Base-by-base conservation (phyloP, 2,113 vertebrate species). In the Hoplias malabaricus region DNA sequence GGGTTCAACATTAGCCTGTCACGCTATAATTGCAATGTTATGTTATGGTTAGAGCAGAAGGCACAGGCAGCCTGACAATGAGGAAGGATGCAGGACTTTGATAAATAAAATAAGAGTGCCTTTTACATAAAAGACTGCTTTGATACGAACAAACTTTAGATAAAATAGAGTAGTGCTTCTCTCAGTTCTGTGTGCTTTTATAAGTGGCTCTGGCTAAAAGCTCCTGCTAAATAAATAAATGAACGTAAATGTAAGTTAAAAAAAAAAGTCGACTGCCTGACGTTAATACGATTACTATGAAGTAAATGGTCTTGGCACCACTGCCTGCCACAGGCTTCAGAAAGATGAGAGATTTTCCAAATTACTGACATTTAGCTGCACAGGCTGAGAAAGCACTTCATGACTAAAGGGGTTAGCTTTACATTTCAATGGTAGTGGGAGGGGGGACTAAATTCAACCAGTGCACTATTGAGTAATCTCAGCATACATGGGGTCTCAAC, bases 281-380 rank as follows among this genome's bases (percentile, higher is more conserved):
- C 36, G 70, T 75, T 38, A 69, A 70, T 65, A 40, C 23, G 12
- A 57, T 63, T 70, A 62, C 61, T 31, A 48, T 57, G 25, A 78
- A 75, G 53, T 74, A 74, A 79, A 57, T n/a, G 27, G 54, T 23
- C 34, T 54, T 59, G 23, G 3, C 33, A 68, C 54, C 23, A 25
- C 42, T 56, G 63, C n/a, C 27, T 61, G 43, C 76, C 53, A 77
- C 71, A 56, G 57, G 54, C 54, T 27, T 56, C 27, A 4, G 21
- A 42, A 38, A 66, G 21, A 56, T 61, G 59, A 53, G 59, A 23
- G 67, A 67, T 65, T 72, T 14, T 38, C 23, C 62, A 34, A 65
- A 74, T 54, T 66, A 69, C 56, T 69, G 56, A 78, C 75, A 75
- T 65, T 78, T 74, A 46, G 36, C 65, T 27, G 40, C 27, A 5